These are phyloP conservation scores for Tuberolachnus salignus DNA, from an alignment of 2,888 invertebrate genomes.

Conservation along the genomic window DNA sequence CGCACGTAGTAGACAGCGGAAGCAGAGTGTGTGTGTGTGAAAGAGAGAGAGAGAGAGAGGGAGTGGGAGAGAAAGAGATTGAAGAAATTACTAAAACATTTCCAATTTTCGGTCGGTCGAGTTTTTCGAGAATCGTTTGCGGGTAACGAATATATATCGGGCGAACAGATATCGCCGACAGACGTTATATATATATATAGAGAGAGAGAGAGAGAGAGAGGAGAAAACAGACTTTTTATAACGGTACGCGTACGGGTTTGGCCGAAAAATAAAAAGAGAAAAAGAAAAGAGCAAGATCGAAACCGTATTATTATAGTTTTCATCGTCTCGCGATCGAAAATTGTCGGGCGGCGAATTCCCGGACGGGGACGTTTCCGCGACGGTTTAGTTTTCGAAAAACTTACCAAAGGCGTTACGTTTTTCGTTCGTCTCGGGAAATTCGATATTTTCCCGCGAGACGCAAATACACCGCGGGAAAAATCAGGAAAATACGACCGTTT, in stretches of 20 bases:
- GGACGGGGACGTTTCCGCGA: background rate
- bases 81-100: background rate
- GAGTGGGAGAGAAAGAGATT: background rate
- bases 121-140: background rate
- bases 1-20: no score
- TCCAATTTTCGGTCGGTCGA: background rate
- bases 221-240: background rate
- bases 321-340: background rate
- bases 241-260: background rate
- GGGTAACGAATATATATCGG: background rate
- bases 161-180: background rate
- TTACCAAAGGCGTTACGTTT: background rate
- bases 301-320: no score
- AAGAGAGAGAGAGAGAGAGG: background rate
- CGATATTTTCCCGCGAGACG: background rate
- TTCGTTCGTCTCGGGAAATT: background rate
- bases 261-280: no score
- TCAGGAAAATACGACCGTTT: no score
- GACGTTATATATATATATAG: background rate
- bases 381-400: slow-evolving; percentile 21
- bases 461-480: no score
- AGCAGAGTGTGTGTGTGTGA: background rate
- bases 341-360: background rate
- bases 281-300: no score
- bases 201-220: no score